Conservation (phyloP, 2,888 invertebrate species). For the Rotaria macrura region DNA sequence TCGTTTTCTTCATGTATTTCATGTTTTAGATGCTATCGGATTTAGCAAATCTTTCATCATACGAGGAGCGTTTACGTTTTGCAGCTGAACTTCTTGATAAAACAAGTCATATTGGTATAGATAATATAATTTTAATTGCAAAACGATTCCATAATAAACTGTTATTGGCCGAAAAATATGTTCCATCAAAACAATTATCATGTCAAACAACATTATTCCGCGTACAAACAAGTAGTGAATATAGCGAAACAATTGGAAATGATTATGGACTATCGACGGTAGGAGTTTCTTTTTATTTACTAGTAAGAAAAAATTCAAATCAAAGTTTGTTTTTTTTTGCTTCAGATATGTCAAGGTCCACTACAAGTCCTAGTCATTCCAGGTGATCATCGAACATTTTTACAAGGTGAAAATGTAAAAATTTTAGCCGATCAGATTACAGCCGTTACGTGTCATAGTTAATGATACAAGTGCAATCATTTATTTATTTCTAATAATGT, state of each 20-base stretch:
- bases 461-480: neutral
- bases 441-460: neutral
- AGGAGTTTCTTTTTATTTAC: neutral
- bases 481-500: neutral
- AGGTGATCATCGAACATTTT: conserved; percentile 29
- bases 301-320: neutral
- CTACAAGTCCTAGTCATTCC: neutral
- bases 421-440: conserved; percentile 11
- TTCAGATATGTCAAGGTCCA: conserved; percentile 5
- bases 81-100: neutral
- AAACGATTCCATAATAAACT: neutral
- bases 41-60: neutral
- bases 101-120: neutral
- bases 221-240: neutral
- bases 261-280: neutral
- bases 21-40: neutral
- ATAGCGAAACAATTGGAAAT: conserved; percentile 18
- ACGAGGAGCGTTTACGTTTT: neutral
- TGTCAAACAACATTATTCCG: conserved; percentile 10
- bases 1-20: neutral
- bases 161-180: neutral
- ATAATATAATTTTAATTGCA: neutral
- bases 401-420: conserved; percentile 20
- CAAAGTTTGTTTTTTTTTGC: too few relatives aligned
- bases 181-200: neutral